Base-by-base conservation (phyloP, 53 echinoderm and acorn worm species). In the Pentamera pediparva region DNA sequence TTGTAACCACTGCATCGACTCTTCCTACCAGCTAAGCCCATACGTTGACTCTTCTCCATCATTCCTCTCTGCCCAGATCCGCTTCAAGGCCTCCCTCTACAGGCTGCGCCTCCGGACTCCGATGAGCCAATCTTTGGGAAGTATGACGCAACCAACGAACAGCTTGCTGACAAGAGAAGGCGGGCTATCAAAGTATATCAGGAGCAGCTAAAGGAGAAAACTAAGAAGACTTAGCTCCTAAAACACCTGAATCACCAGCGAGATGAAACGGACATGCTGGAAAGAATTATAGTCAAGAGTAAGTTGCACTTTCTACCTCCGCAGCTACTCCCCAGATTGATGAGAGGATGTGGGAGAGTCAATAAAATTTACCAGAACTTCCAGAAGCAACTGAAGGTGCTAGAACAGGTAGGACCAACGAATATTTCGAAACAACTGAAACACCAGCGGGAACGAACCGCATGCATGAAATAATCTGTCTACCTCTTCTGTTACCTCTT, bases 121-220 rank as follows among this genome's bases (percentile, higher is more conserved):
- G 86, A 83, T 50, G 92, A 86, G 55, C 86, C 92, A 17, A 89
- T 92, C 31, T 92, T 92, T 69, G 92, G 92, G 54, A 92, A 92
- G 77, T 83, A 82, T 56, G 92, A 92, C 49, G 89, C 83, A 50
- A 88, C 89, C 77, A 92, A 92, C 55, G 92, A 92, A 59, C 86
- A 92, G 74, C 81, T 92, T 19, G 89, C 92, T 0, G 92, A 92
- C 18, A 82, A 89, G 65, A 73, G 92, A 11, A 82, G 83, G 8
- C 80, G 92, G 3, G 89, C 89, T 37, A 89, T 85, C 4, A 86
- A 89, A 58, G 88, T 92, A 35, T 92, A 83, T 72, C 80, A 89
- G 75, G 54, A 54, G 28, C 92, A 92, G 74, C 76, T 92, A 12
- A 75, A 54, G 4, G 72, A 89, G 13, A 64, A 83, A 22, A 37